phyloP scores from a whole-genome alignment of 2,888 invertebrate species.

The Himalopsyche japonica region DNA sequence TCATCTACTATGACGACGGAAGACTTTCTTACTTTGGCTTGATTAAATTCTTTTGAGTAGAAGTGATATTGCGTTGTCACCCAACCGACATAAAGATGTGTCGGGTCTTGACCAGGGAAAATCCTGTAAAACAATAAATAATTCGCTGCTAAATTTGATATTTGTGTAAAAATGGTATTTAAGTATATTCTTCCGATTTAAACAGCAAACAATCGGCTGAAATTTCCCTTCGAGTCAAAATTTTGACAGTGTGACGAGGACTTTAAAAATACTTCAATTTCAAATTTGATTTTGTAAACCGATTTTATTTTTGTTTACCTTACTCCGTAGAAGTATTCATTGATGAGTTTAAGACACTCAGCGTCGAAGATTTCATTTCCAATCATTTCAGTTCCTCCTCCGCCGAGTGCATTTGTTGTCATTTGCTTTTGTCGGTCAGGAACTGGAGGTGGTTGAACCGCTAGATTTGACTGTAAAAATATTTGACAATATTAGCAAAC shows the following conservation, averaged over 20 bases:
- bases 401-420: slow-evolving; percentile 68
- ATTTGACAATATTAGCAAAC: background rate
- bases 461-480: slow-evolving; percentile 60
- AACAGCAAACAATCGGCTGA: too few species aligned
- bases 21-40: slow-evolving; percentile 80
- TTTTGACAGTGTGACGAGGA: too few species aligned
- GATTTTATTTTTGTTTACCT: slow-evolving; percentile 45
- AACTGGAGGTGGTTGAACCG: slow-evolving; percentile 66
- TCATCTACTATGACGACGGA: slow-evolving; percentile 82
- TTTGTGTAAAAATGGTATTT: too few species aligned
- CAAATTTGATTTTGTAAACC: too few species aligned
- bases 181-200: too few species aligned
- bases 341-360: slow-evolving; percentile 87
- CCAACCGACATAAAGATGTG: slow-evolving; percentile 97
- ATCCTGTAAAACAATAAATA: slow-evolving; percentile 61
- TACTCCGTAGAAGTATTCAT: slow-evolving; percentile 95
- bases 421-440: slow-evolving; percentile 73
- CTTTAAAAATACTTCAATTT: too few species aligned
- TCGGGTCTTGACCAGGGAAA: slow-evolving; percentile 93
- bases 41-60: slow-evolving; percentile 88
- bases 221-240: too few species aligned
- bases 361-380: slow-evolving; percentile 87
- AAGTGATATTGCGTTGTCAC: slow-evolving; percentile 97
- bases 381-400: slow-evolving; percentile 75
- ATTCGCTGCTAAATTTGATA: background rate